Conservation (phyloP, 2,113 vertebrate species). For the Pithys albifrons region DNA sequence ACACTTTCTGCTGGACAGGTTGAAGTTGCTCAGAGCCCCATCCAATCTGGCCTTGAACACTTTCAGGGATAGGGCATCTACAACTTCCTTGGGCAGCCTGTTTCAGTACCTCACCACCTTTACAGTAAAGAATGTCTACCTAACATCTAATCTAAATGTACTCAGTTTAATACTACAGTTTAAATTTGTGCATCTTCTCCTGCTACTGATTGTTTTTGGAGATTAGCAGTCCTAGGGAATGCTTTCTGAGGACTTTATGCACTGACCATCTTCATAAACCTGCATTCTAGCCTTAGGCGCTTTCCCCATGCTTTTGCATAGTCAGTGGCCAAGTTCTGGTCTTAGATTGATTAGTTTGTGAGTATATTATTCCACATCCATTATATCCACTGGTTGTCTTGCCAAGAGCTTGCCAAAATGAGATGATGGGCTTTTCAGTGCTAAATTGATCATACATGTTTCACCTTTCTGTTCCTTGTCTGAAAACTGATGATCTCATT, state of each 20-base stretch:
- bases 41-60: neutral
- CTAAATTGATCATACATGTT: neutral
- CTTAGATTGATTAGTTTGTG: neutral
- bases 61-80: neutral
- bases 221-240: neutral
- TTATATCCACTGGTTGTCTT: neutral
- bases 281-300: neutral
- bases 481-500: neutral
- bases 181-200: neutral
- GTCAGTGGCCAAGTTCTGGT: neutral
- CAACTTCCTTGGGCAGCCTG: neutral
- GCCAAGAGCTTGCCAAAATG: neutral
- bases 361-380: accelerated
- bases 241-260: neutral
- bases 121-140: neutral
- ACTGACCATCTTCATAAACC: neutral
- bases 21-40: neutral
- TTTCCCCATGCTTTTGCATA: neutral
- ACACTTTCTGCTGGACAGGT: neutral
- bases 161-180: neutral
- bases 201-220: neutral
- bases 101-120: too few relatives aligned
- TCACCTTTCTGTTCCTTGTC: neutral
- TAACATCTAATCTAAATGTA: neutral
- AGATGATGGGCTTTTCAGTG: neutral